Base-by-base conservation (phyloP, 2,113 vertebrate species). In the Chamaea fasciata region DNA sequence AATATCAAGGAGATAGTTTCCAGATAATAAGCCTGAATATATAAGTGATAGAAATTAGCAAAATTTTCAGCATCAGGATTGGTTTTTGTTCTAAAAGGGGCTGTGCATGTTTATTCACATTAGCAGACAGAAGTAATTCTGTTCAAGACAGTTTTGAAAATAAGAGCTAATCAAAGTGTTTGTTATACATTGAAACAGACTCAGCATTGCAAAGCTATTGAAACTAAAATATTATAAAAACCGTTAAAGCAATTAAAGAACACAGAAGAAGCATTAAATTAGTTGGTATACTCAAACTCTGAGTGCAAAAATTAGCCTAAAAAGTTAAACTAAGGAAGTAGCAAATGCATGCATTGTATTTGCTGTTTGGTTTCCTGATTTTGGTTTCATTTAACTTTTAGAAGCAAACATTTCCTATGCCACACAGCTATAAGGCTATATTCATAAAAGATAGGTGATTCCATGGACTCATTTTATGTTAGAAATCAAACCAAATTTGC, bases 141-240 rank as follows among this genome's bases (percentile, higher is more conserved):
- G 69, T 78, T 85, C 82, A 85, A 91, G 92, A 76, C 50, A 80
- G 56, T 39, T 65, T 81, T 93, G 88, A 95, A 93, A 94, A 94
- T 77, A 92, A 70, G 60, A 28, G 42, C 86, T 93, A 68, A 87
- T 83, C 91, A 87, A 80, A 90, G 55, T 83, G 63, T 76, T 96
- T 90, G 63, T 93, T 88, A 30, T 80, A 77, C 26, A 57, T 37
- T 53, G 46, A 83, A 94, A 87, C 22, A 82, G 57, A 85, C 22
- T 90, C 53, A 55, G 79, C 20, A 41, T 50, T 57, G 35, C 15
- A 83, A 65, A 86, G 64, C 30, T 42, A 80, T 86, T 74, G 74
- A 86, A 83, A 88, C 55, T 81, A 50, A 96, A 86, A 67, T 83
- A 89, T 70, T 74, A 74, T 47, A 76, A 90, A 90, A 80, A 19